Conservation (phyloP, 2,113 vertebrate genomes). For the Thamnophis sirtalis region DNA sequence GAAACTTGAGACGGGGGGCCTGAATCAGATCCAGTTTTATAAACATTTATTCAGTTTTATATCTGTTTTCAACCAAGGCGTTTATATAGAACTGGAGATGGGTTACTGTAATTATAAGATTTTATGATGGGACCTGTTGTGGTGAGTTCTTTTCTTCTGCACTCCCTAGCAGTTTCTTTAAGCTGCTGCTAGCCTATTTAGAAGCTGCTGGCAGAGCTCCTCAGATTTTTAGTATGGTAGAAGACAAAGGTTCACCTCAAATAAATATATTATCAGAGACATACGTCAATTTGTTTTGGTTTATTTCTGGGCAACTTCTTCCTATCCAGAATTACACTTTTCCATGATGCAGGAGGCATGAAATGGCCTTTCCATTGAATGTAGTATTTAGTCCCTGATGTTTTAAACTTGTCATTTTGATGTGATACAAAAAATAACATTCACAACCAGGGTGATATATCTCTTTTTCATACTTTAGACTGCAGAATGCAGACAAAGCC, state of each 20-base stretch:
- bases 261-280: neutral
- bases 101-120: neutral
- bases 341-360: neutral
- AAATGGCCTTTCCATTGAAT: neutral
- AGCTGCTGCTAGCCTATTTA: neutral
- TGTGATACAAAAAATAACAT: neutral
- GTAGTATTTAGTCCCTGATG: neutral
- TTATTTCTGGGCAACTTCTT: neutral
- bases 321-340: neutral
- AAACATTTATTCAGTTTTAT: neutral
- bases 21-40: neutral
- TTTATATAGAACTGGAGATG: neutral
- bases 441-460: rapidly evolving
- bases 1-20: neutral
- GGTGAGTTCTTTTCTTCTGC: neutral
- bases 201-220: neutral
- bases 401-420: neutral
- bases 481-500: slow-evolving; percentile 78
- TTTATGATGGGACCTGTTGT: neutral
- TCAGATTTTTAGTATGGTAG: neutral
- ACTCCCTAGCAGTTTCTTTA: neutral
- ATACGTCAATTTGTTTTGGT: neutral
- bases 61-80: neutral
- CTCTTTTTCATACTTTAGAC: slow-evolving; percentile 57
- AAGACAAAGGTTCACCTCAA: neutral